Evolutionary conservation across 2,888 invertebrate species (phyloP), one percentile per base, ranked within the genome.

Genomic region (Prosopocoilus inquinatus): DNA sequence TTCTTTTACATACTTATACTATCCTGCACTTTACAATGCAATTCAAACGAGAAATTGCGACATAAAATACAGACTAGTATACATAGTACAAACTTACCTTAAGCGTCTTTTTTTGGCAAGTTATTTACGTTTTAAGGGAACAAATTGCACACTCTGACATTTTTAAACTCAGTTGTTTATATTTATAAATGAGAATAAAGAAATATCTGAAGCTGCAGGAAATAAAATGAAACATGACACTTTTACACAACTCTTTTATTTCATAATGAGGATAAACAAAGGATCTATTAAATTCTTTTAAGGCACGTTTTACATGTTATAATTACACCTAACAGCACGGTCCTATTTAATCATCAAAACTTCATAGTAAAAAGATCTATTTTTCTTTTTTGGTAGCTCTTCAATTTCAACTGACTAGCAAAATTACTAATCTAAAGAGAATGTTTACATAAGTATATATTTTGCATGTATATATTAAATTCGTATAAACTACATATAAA

Each of bases 291-390:
- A 64, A 59, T 51, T 46, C 55, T 52, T 62, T 64, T 67, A 68
- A 68, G 68, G 68, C 68, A 68, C 68, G 64, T 66, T 64, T 67
- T 63, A 68, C 63, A 64, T 63, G 62, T 65, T 65, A 67, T 60
- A 65, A 60, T 66, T 62, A 60, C 55, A 57, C 51, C 39, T 57
- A 34, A 28, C 15, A 32, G 35, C 34, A 33, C 33, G 35, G 35
- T 34, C 35, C 15, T 34, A 47, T 34, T 46, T 2, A 28, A 28
- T 28, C 20, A 4, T 34, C 11, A 34, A 34, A 8, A 12, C 52
- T 57, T 57, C 48, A 55, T 49, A 4, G 20, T 28, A 59, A 57
- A 55, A 50, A 35, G 39, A 56, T 47, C 56, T 53, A 53, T 52
- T 47, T 48, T 35, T 55, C 13, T 43, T 46, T 53, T 47, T 59